Evolutionary conservation across 2,797 vertebrate species (phyloP), one percentile per base, ranked within the genome.

Genomic region (Phataginus tetradactyla): DNA sequence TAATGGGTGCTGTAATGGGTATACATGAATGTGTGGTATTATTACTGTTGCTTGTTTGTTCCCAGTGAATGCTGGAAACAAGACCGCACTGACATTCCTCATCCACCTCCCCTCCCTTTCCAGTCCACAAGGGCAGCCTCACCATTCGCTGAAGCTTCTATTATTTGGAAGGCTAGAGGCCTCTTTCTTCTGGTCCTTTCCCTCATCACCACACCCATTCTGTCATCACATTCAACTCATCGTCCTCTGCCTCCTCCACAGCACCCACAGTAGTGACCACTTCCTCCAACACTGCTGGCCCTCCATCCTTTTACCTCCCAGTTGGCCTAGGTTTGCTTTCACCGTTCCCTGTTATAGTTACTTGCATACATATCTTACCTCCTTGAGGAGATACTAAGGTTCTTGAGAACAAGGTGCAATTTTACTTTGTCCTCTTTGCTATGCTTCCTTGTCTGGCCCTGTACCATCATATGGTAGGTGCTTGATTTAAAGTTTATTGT

Each of bases 291-390:
- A 23, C 49, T 13, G 27, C 59, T 23, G 4, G 29, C 63, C 57
- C 29, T 57, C 25, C 15, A 7, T 8, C 79, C 27, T 37, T 1
- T 55, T 15, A 7, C 45, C 69, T 75, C 37, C 64, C 45, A 14
- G 4, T 25, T 29, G 1, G 12, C 13, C 74, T 12, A 21, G 10
- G 17, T 80, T 90, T 55, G 61, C 63, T 53, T 55, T 77, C 18
- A 39, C n/a, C 14, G 4, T 42, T n/a, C 11, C 61, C 3, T 0
- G 1, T 27, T 12, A 12, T 2, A 15, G 53, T 45, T 45, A 21
- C 42, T 21, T 71, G 63, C 4, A 17, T 15, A 0, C 18, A 4
- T 23, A 1, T 34, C 51, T 39, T 20, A 27, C 42, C 13, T 74
- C 37, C 39, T n/a, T 34, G 23, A 42, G 51, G 8, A 69, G 81